These are phyloP conservation scores for Mesocricetus auratus DNA, from an alignment of 2,113 vertebrate genomes.

Conservation along the genomic window DNA sequence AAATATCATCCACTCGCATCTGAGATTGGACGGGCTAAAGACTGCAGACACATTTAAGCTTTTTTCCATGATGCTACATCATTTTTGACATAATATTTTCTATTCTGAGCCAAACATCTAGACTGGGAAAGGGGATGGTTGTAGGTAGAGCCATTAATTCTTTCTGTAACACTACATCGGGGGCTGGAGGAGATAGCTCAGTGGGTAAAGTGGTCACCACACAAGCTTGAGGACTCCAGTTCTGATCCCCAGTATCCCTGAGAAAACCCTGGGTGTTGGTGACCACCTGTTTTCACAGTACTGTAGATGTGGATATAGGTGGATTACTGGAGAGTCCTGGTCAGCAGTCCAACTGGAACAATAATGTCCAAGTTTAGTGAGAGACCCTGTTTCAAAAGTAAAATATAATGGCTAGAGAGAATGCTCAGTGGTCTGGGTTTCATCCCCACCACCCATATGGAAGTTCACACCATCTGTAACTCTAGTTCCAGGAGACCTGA, in stretches of 20 bases:
- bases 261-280: neutral
- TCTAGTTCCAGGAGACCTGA: neutral
- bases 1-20: constrained; percentile 43
- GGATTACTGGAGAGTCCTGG: neutral
- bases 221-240: neutral
- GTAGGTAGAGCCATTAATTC: neutral
- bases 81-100: constrained; percentile 36
- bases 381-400: neutral
- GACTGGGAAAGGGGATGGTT: neutral
- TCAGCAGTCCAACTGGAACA: neutral
- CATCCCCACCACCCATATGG: too few species aligned
- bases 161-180: neutral
- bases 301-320: neutral
- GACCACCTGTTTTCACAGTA: too few species aligned
- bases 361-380: neutral
- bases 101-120: neutral
- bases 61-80: neutral
- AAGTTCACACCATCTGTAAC: neutral
- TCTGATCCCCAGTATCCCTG: neutral
- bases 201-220: too few species aligned
- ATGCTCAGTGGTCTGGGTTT: too few species aligned
- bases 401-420: neutral
- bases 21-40: constrained; percentile 30
- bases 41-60: neutral
- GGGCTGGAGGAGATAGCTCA: neutral